Evolutionary conservation across 2,888 invertebrate species (phyloP), one percentile per base, ranked within the genome.

Genomic region (Drosophila maculinotata): DNA sequence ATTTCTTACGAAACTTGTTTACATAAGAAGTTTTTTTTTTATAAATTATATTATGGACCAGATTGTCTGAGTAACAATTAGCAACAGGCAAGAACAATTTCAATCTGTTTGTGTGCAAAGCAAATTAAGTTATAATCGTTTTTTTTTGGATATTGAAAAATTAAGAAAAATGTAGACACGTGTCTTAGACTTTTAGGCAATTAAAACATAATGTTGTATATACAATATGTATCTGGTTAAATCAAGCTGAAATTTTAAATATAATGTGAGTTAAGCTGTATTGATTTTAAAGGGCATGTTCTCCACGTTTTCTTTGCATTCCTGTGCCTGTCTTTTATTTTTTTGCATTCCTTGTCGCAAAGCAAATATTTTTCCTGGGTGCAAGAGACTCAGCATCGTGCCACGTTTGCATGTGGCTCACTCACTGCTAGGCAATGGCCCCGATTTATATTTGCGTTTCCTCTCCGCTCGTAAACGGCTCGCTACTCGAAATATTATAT

Each of bases 301-400:
- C 25, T 38, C 9, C 25, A 42, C n/a, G 31, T 36, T 30, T 7
- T 12, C 3, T 8, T 10, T 23, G 8, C n/a, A 3, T 28, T 14
- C 1, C 6, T 4, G n/a, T n/a, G n/a, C n/a, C n/a, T 25, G n/a
- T 44, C n/a, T 3, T 49, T 47, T 14, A 8, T 36, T 15, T 47
- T 33, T 25, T 26, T 35, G 47, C 59, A 39, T 25, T 52, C 38
- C 36, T 54, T 51, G 38, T 47, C 23, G 51, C 30, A 17, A 41
- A 35, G 25, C 49, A 67, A 70, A 74, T 53, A 69, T 52, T 35
- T 62, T 68, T 25, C 20, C 48, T 63, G 57, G 62, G 39, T 75
- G 66, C 70, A 66, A 52, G 59, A 70, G 62, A 66, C 64, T 70
- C 67, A 60, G 58, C 71, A 62, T 58, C 60, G 63, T 39, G 31